These are phyloP conservation scores for Parnassius orleans DNA, from an alignment of 2,888 invertebrate genomes.

Conservation along the genomic window DNA sequence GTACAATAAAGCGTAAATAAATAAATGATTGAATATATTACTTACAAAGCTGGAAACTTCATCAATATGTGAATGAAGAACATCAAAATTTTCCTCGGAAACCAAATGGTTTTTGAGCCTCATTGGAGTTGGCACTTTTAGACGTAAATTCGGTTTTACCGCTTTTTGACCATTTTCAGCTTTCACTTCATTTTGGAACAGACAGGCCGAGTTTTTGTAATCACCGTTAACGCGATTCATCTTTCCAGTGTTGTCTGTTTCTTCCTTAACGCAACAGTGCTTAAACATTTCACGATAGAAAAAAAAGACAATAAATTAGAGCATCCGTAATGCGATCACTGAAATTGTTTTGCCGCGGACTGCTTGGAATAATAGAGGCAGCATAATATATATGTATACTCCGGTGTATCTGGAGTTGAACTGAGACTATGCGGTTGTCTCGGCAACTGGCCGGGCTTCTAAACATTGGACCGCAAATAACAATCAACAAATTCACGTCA, in stretches of 20 bases:
- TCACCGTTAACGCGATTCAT: constrained; percentile 46
- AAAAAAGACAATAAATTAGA: constrained; percentile 9
- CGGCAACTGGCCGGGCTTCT: constrained; percentile 46
- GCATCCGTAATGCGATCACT: constrained; percentile 26
- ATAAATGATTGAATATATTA: constrained; percentile 30
- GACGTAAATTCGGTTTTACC: constrained; percentile 56
- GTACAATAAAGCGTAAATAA: no score
- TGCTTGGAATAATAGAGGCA: constrained; percentile 41
- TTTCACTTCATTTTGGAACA: constrained; percentile 54
- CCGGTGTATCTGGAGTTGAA: constrained; percentile 49
- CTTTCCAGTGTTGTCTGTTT: constrained; percentile 17
- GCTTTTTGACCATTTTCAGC: constrained; percentile 43
- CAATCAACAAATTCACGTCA: constrained; percentile 53
- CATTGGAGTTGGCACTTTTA: constrained; percentile 67
- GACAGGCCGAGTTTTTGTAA: constrained; percentile 44
- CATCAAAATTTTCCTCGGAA: constrained; percentile 56
- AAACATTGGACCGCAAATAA: constrained; percentile 50
- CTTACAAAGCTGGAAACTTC: constrained; percentile 60
- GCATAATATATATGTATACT: constrained; percentile 65
- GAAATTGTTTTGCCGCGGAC: constrained; percentile 33
- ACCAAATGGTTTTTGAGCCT: constrained; percentile 57
- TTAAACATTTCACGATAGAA: constrained; percentile 5
- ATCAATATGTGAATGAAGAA: constrained; percentile 56
- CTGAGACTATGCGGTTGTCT: constrained; percentile 50
- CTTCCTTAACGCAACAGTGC: constrained; percentile 17